Evolutionary conservation across 2,113 vertebrate genomes (phyloP), one percentile per base, ranked within the genome.

Genomic region (Rhombomys opimus): DNA sequence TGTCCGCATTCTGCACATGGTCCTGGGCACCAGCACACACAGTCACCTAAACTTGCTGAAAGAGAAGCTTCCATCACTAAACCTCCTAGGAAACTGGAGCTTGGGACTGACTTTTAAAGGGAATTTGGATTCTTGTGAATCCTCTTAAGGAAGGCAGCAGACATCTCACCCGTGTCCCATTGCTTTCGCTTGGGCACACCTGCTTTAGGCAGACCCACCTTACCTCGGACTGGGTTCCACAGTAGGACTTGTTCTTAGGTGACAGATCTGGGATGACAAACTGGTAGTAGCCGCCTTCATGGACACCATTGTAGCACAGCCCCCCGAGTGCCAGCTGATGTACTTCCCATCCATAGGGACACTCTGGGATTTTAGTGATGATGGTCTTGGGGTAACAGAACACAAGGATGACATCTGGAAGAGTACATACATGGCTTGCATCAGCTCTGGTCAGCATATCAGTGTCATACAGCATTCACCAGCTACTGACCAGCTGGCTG

Each of bases 361-460:
- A 99, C 97, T 99, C 99, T 0, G 99, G 99, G 91, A 99, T 99
- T 96, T 99, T 99, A 87, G 99, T 99, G 87, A 99, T 99, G 98
- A 99, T 99, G 97, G 99, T 99, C 98, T 99, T 99, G 86, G 99
- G 99, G 93, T 99, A 99, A 95, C 99, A 99, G 61, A 99, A 99
- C 72, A 99, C 99, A 95, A 99, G 99, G 50, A 99, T 99, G 72
- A 99, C 99, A 98, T 99, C 99, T 99, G 98, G 93, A 98, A 96
- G 88, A 93, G 93, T 94, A 97, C 57, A 94, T 63, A 95, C 0
- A 50, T 1, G 27, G 10, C n/a, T 72, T 46, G 27, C 84, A 20
- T 94, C 50, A 59, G 70, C 85, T 12, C 18, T 0, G 18, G 3
- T 52, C 2, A 65, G 54, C 13, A 2, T 13, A 30, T 38, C 32